A percentile compares a stretch with the other conserved stretches of the same genome.
phyloP scores from a whole-genome alignment of 2,888 invertebrate species.

The Synergus umbraculus region DNA sequence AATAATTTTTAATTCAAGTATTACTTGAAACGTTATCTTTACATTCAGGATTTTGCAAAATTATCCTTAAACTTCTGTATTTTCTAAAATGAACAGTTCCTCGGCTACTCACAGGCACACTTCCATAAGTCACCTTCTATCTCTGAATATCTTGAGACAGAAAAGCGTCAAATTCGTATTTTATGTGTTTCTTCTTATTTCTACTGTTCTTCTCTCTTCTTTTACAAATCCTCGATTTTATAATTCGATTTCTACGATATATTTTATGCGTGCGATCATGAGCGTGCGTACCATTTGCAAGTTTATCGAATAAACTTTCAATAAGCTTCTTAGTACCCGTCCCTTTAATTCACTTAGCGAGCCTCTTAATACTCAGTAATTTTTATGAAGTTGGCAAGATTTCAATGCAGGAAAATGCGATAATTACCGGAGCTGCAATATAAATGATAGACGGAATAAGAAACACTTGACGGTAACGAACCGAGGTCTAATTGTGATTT shows the following conservation, averaged over 20 bases:
- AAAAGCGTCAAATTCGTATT: slow-evolving; percentile 13
- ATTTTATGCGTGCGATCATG: neutral
- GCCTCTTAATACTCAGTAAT: neutral
- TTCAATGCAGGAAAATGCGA: neutral
- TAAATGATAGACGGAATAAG: neutral
- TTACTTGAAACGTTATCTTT: neutral
- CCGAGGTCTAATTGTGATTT: slow-evolving; percentile 45
- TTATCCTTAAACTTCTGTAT: neutral
- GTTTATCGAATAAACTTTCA: neutral
- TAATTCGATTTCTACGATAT: slow-evolving; percentile 4
- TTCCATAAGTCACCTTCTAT: slow-evolving; percentile 25
- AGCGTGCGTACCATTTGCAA: neutral
- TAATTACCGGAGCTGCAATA: neutral
- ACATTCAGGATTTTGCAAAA: slow-evolving; percentile 11
- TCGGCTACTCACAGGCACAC: slow-evolving; percentile 32
- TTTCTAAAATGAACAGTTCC: slow-evolving; percentile 12
- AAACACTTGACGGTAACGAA: neutral
- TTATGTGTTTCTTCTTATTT: slow-evolving; percentile 10
- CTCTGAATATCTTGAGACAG: slow-evolving; percentile 20
- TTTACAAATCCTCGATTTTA: neutral
- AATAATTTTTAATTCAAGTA: too few relatives aligned
- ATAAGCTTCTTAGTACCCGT: neutral
- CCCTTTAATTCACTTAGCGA: neutral
- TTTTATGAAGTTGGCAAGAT: neutral
- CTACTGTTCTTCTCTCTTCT: slow-evolving; percentile 23